Evolutionary conservation across 1,140 invertebrate genomes (phyloP).

Genomic region (Trypoxylus dichotomus): DNA sequence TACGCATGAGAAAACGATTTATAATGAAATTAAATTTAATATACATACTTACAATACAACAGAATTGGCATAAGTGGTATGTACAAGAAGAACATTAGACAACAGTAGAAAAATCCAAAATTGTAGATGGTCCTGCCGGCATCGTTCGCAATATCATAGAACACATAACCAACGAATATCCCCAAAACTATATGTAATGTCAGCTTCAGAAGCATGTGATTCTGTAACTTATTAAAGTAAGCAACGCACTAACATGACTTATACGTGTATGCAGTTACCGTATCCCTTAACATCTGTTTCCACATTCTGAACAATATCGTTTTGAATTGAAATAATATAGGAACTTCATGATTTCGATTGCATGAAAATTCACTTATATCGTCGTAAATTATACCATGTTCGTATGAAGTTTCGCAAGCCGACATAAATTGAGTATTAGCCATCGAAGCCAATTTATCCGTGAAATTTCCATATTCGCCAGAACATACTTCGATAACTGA

Average conservation of each 20-base stretch:
- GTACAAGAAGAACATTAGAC: conserved; percentile 75
- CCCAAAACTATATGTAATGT: conserved; percentile 70
- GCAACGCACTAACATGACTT: conserved; percentile 1
- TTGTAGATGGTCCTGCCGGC: conserved; percentile 80
- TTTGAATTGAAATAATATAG: conserved; percentile 60
- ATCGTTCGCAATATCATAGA: conserved; percentile 72
- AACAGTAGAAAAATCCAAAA: conserved; percentile 79
- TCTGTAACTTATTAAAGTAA: conserved; percentile 58
- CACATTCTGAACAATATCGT: conserved; percentile 69
- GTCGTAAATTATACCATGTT: background rate
- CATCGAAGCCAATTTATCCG: conserved; percentile 53
- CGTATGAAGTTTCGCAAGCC: background rate
- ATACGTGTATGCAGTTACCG: conserved; percentile 55
- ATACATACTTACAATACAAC: conserved; percentile 68
- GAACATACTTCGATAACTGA: conserved; percentile 77
- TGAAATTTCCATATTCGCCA: conserved; percentile 70
- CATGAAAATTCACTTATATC: conserved; percentile 27
- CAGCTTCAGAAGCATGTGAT: conserved; percentile 69
- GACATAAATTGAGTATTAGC: background rate
- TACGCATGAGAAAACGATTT: too few relatives aligned
- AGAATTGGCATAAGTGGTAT: conserved; percentile 79
- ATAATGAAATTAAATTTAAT: too few relatives aligned
- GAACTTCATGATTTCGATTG: conserved; percentile 32
- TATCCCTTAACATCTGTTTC: conserved; percentile 71
- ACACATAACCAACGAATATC: conserved; percentile 68